phyloP scores from a whole-genome alignment of 2,888 invertebrate genomes.

The Chrysolina americana region DNA sequence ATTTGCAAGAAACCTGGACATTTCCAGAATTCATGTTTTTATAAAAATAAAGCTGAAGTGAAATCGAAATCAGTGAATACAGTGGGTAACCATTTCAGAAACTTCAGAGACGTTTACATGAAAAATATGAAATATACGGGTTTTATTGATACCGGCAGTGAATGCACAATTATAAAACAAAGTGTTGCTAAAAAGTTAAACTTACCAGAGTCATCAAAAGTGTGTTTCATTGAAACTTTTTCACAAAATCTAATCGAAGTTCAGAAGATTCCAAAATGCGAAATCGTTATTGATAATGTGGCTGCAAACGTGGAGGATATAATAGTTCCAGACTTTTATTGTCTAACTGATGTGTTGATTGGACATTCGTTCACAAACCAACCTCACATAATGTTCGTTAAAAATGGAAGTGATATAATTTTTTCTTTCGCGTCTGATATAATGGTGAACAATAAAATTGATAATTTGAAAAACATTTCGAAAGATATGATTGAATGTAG shows the following conservation, averaged over 20 bases:
- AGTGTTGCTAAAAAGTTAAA: slow-evolving; percentile 10
- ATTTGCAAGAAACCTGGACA: too few species aligned
- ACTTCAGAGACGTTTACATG: slow-evolving; percentile 2
- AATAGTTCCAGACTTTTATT: too few species aligned
- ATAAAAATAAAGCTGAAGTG: neutral
- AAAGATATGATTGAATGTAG: slow-evolving; percentile 5
- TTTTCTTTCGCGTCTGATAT: slow-evolving; percentile 16
- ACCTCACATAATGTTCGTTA: slow-evolving; percentile 7
- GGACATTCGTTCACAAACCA: too few species aligned
- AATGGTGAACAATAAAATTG: neutral
- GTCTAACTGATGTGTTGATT: too few species aligned
- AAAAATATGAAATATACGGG: neutral
- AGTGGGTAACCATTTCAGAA: too few species aligned
- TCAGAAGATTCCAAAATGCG: too few species aligned
- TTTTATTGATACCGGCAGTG: slow-evolving; percentile 26
- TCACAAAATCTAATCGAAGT: too few species aligned
- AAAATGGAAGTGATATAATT: slow-evolving; percentile 13
- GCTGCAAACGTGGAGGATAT: too few species aligned
- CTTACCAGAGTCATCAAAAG: slow-evolving; percentile 4
- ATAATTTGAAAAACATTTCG: neutral
- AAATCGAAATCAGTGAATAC: slow-evolving; percentile 4
- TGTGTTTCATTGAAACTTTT: too few species aligned
- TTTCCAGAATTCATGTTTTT: neutral
- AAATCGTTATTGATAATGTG: too few species aligned
- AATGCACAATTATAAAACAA: slow-evolving; percentile 33